phyloP scores from a whole-genome alignment of 2,888 invertebrate genomes.

The Macroteleia sp. region DNA sequence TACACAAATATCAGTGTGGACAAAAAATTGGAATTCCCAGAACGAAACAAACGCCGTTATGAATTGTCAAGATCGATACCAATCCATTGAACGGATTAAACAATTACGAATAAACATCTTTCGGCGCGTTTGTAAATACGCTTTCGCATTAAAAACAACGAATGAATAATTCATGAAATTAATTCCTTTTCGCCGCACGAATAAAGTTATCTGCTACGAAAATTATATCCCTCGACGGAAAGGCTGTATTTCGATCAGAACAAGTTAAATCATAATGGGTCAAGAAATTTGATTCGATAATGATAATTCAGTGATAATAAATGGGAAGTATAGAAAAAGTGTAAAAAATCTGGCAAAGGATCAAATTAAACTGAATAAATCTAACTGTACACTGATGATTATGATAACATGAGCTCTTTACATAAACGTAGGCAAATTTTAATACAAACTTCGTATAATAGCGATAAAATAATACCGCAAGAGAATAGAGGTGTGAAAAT shows the following conservation, averaged over 20 bases:
- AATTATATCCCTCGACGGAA: constrained; percentile 46
- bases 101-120: constrained; percentile 28
- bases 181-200: constrained; percentile 21
- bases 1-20: too few relatives aligned
- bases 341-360: too few relatives aligned
- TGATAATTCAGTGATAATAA: not conserved
- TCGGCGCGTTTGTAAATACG: constrained; percentile 11
- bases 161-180: constrained; percentile 44
- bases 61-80: constrained; percentile 9
- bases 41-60: constrained; percentile 15
- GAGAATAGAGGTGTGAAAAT: too few relatives aligned
- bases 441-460: too few relatives aligned
- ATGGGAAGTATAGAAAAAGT: too few relatives aligned
- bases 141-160: constrained; percentile 16
- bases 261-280: constrained; percentile 34
- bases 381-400: too few relatives aligned
- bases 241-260: constrained; percentile 11
- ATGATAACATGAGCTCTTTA: too few relatives aligned
- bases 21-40: too few relatives aligned
- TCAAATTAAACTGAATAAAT: too few relatives aligned
- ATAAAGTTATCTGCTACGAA: constrained; percentile 35
- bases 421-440: too few relatives aligned
- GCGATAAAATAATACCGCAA: too few relatives aligned
- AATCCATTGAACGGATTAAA: constrained; percentile 20
- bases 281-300: constrained; percentile 11